These are phyloP conservation scores for Aurelia coerulea DNA, from an alignment of 30 jellyfish, hydroid and myxozoan species.

Conservation along the genomic window DNA sequence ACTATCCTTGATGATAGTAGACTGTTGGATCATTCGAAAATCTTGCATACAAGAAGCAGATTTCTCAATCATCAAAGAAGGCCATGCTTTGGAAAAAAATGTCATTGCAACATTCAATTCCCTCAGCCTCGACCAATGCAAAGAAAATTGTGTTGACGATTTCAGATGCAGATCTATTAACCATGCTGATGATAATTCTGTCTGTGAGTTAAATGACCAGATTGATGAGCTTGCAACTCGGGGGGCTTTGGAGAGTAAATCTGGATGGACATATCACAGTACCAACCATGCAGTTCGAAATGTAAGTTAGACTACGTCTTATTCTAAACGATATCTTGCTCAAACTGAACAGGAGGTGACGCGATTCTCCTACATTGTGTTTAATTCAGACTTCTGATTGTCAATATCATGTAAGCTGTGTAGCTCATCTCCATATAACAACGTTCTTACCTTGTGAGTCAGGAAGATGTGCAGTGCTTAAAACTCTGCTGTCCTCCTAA, in stretches of 20 bases:
- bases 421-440: too few species aligned
- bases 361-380: too few species aligned
- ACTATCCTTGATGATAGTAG: not conserved
- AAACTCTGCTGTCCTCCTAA: too few species aligned
- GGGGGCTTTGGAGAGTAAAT: not conserved
- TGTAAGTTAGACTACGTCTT: not conserved
- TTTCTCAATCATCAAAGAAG: not conserved
- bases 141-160: constrained; percentile 3
- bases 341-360: too few species aligned
- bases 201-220: constrained; percentile 13
- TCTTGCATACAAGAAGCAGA: constrained; percentile 23
- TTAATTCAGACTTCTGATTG: too few species aligned
- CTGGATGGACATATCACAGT: constrained; percentile 19
- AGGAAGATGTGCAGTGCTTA: too few species aligned
- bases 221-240: not conserved
- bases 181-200: not conserved
- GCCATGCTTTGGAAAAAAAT: constrained; percentile 6
- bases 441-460: too few species aligned
- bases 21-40: constrained; percentile 25
- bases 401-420: too few species aligned
- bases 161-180: constrained; percentile 17
- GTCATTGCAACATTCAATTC: not conserved
- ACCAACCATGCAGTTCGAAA: constrained; percentile 4
- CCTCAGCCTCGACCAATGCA: not conserved
- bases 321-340: not conserved